A percentile compares a stretch with the other conserved stretches of the same genome.
Evolutionary conservation across 92 coral and sea anemone species (phyloP).

Genomic region (Zoanthus sociatus): DNA sequence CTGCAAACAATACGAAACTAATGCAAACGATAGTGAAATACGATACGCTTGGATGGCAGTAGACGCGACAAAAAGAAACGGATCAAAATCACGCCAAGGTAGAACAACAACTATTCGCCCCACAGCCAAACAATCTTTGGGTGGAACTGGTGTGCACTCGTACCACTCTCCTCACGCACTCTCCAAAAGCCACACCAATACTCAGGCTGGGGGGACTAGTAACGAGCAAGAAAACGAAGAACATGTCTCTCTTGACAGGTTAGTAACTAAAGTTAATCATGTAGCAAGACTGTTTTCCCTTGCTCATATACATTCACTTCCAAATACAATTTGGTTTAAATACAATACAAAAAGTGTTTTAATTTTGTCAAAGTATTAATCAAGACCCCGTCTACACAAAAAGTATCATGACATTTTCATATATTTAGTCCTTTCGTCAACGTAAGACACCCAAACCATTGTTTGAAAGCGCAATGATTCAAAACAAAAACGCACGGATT

Average conservation of each 20-base stretch:
- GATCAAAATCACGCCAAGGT: background rate
- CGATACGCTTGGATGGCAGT: slow-evolving; percentile 38
- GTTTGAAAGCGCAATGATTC: too few relatives aligned
- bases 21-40: slow-evolving; percentile 4
- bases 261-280: background rate
- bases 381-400: too few relatives aligned
- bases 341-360: too few relatives aligned
- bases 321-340: too few relatives aligned
- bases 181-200: background rate
- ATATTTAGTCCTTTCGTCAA: too few relatives aligned
- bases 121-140: slow-evolving; percentile 10
- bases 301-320: background rate
- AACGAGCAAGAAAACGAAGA: background rate
- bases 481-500: too few relatives aligned
- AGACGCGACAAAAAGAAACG: slow-evolving; percentile 6
- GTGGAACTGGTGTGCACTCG: slow-evolving; percentile 6
- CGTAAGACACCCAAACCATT: too few relatives aligned
- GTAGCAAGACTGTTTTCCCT: background rate
- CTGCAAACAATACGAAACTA: background rate
- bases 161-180: background rate
- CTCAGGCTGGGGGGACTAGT: background rate
- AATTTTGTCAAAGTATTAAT: too few relatives aligned
- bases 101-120: slow-evolving; percentile 5
- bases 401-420: too few relatives aligned
- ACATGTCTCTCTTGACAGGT: slow-evolving; percentile 34